These are phyloP conservation scores for Vireo griseus DNA, from an alignment of 2,797 vertebrate genomes.

Conservation along the genomic window DNA sequence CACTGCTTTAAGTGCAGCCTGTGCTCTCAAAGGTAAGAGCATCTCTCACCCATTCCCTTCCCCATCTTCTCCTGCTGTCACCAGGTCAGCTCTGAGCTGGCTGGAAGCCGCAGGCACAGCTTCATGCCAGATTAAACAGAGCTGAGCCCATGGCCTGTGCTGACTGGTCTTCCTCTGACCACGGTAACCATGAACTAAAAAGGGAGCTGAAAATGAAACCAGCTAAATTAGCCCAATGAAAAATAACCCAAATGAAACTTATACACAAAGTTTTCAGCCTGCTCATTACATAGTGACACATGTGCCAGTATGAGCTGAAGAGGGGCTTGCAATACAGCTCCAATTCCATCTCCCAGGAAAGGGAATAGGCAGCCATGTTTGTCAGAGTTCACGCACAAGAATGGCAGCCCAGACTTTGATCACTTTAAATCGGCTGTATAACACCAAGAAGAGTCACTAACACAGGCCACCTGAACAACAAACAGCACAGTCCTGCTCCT, in stretches of 20 bases:
- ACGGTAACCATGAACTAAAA: background rate
- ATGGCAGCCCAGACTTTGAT: background rate
- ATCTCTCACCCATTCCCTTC: background rate
- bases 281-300: accelerated
- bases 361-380: background rate
- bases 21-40: background rate
- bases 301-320: background rate
- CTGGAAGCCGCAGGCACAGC: background rate
- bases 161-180: background rate
- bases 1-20: background rate
- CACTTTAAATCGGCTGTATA: background rate
- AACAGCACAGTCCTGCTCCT: background rate
- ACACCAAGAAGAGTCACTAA: background rate
- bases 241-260: background rate
- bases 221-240: background rate
- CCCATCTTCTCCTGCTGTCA: background rate
- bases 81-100: background rate
- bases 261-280: background rate
- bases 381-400: no score
- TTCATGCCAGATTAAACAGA: background rate
- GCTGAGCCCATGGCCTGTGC: background rate
- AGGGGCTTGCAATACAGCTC: background rate
- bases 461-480: background rate
- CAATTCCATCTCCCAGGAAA: background rate
- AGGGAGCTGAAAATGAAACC: background rate